phyloP scores from a whole-genome alignment of 2,113 vertebrate genomes.

The Petrocephalus microphthalmus region DNA sequence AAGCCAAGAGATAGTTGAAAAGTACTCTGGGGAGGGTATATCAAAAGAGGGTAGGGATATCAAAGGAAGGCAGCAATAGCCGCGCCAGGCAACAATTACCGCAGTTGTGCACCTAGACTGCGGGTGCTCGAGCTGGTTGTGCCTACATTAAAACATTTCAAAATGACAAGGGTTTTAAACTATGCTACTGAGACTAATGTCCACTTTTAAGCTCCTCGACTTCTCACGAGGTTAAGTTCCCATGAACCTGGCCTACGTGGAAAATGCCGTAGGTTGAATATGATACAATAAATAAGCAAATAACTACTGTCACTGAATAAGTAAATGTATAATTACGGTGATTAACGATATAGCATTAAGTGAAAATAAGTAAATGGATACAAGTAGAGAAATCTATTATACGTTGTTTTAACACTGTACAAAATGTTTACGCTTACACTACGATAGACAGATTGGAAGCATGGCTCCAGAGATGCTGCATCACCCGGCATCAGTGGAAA shows the following conservation, averaged over 20 bases:
- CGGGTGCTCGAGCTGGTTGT: not conserved
- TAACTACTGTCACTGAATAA: not conserved
- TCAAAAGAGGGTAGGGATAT: not conserved
- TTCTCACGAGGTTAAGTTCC: not conserved
- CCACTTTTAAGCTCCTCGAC: not conserved
- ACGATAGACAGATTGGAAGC: not conserved
- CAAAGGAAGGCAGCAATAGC: not conserved
- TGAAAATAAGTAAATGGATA: not conserved
- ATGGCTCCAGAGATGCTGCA: not conserved
- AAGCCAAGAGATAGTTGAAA: not conserved
- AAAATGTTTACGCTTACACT: not conserved
- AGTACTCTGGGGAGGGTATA: not conserved
- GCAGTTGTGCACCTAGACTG: not conserved
- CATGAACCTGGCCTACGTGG: not conserved
- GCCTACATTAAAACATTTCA: not conserved
- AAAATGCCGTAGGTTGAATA: not conserved
- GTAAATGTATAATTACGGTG: not conserved
- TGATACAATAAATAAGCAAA: not conserved
- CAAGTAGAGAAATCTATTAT: not conserved
- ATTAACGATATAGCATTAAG: not conserved
- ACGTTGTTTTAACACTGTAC: not conserved
- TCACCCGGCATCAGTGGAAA: not conserved
- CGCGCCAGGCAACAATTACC: not conserved
- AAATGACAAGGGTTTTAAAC: not conserved
- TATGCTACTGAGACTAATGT: not conserved